Percentiles rank a stretch among this genome's conserved stretches.
phyloP scores from a whole-genome alignment of 1,140 invertebrate species.

The Brachionus paranguensis region DNA sequence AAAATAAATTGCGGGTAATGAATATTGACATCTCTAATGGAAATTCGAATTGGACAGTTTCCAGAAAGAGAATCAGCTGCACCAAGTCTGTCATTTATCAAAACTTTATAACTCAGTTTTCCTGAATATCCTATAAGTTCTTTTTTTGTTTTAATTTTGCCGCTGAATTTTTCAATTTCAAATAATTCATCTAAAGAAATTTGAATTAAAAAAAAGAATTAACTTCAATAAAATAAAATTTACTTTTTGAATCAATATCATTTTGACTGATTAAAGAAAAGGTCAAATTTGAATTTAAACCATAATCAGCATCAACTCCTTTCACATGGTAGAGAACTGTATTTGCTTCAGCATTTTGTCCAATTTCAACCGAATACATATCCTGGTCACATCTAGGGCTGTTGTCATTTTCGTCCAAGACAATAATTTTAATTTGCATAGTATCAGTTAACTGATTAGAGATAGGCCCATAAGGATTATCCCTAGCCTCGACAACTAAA shows the following conservation, averaged over 20 bases:
- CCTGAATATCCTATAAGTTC: slow-evolving; percentile 21
- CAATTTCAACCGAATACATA: neutral
- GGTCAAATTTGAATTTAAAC: neutral
- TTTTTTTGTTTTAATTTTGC: neutral
- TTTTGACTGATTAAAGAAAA: neutral
- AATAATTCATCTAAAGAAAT: slow-evolving; percentile 8
- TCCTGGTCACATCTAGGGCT: neutral
- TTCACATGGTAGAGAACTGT: neutral
- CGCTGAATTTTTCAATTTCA: neutral
- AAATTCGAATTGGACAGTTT: neutral
- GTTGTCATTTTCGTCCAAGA: slow-evolving; percentile 36
- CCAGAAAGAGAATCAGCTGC: neutral
- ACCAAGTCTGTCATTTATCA: neutral
- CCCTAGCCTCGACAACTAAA: slow-evolving; percentile 20
- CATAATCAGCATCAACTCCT: neutral
- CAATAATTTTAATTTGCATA: neutral
- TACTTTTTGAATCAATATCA: neutral
- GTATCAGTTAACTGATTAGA: slow-evolving; percentile 25
- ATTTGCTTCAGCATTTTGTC: neutral
- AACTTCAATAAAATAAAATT: neutral
- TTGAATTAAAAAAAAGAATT: neutral
- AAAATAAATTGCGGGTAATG: neutral
- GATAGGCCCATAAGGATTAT: slow-evolving; percentile 1
- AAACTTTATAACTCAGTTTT: neutral
- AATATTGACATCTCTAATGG: slow-evolving; percentile 15